Percentiles rank a stretch among this genome's conserved stretches.
phyloP scores from a whole-genome alignment of 2,797 vertebrate species.

The Meda fulgida region DNA sequence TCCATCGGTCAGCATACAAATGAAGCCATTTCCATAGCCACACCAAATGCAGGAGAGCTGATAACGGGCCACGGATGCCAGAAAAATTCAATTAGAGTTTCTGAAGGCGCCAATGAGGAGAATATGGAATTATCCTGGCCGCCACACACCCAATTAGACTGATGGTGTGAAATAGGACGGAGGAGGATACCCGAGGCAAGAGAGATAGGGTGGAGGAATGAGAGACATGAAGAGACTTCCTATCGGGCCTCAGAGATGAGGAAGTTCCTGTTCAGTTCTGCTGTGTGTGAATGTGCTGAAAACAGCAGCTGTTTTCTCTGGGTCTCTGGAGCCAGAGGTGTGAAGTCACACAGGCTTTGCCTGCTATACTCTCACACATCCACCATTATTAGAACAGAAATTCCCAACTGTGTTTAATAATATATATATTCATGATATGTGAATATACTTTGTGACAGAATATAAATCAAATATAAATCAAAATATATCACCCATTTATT shows the following conservation, averaged over 20 bases:
- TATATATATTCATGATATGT: neutral
- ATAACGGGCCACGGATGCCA: conserved; percentile 52
- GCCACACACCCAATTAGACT: conserved; percentile 55
- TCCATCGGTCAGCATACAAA: conserved; percentile 61
- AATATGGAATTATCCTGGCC: conserved; percentile 57
- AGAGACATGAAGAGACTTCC: conserved; percentile 17
- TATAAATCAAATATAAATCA: neutral
- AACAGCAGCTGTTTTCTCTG: conserved; percentile 9
- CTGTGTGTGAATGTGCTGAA: conserved; percentile 10
- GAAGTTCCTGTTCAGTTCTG: neutral
- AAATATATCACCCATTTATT: neutral
- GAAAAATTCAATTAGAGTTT: conserved; percentile 64
- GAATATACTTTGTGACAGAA: neutral
- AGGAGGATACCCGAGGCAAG: conserved; percentile 47
- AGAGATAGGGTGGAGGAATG: neutral
- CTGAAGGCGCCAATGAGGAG: conserved; percentile 55
- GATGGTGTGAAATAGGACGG: conserved; percentile 48
- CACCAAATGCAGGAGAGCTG: conserved; percentile 48
- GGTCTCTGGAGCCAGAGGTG: conserved; percentile 15
- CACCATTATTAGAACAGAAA: neutral
- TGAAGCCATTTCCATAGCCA: conserved; percentile 58
- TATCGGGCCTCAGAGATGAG: conserved; percentile 6
- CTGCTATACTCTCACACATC: neutral
- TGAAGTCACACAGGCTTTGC: conserved; percentile 18
- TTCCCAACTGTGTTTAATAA: neutral